Evolutionary conservation across 1,140 invertebrate species (phyloP), one percentile per base, ranked within the genome.

Genomic region (Archegozetes longisetosus): DNA sequence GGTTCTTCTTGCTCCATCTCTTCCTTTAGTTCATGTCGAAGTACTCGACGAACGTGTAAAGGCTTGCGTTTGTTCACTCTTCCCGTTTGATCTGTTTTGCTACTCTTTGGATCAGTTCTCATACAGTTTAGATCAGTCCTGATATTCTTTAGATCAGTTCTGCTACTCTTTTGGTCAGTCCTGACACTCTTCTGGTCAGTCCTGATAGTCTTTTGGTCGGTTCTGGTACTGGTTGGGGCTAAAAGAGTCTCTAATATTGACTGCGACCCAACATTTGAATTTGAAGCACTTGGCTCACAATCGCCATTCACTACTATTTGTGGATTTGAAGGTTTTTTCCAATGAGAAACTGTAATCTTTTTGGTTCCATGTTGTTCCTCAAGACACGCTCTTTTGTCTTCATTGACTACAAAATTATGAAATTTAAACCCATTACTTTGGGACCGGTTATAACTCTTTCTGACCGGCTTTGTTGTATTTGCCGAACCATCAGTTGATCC

Each of bases 301-400:
- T 47, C 26, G 53, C 23, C 23, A 27, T 47, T 55, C 22, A 14
- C 23, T 17, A 1, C 28, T 55, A 40, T 29, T 1, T 2, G n/a
- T 3, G 49, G 14, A 17, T 20, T 54, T 20, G 1, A 1, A 3
- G 3, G 55, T 24, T 32, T 50, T 28, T 57, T 48, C 64, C 64
- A 66, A 55, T 66, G 63, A 9, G 62, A 64, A 23, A 67, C 66
- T 2, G 61, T 67, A 32, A 67, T 67, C 52, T 67, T 67, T 55
- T 67, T 67, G 24, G 66, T 65, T n/a, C 66, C 66, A 61, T 68
- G 64, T 60, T 68, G 64, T 59, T 68, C 66, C n/a, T 55, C 50
- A 49, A 66, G 58, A 56, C 62, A 63, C 12, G 17, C 23, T 48
- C 48, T 26, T 32, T 53, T 55, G 14, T 25, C 54, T 48, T 60